These are phyloP conservation scores for Notodonta dromedarius DNA, from an alignment of 2,888 invertebrate species.

Conservation along the genomic window DNA sequence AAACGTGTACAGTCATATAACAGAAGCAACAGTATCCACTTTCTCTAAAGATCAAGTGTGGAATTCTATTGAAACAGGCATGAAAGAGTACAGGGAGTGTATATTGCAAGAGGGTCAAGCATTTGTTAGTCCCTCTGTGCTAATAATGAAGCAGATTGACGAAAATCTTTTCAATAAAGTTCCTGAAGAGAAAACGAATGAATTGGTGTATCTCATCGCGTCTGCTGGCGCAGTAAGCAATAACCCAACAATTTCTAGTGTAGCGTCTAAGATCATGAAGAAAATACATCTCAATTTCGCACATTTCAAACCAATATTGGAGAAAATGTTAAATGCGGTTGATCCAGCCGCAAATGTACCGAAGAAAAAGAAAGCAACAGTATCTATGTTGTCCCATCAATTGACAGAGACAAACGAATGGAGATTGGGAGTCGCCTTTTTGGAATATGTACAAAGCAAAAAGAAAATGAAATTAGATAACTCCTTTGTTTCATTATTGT, in stretches of 20 bases:
- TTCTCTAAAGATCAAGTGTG: constrained; percentile 77
- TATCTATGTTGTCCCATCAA: constrained; percentile 82
- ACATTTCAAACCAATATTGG: constrained; percentile 84
- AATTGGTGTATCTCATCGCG: constrained; percentile 80
- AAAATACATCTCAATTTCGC: constrained; percentile 86
- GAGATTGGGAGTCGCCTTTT: constrained; percentile 90
- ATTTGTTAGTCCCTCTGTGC: constrained; percentile 68
- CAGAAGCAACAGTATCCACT: constrained; percentile 73
- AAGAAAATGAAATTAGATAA: constrained; percentile 89
- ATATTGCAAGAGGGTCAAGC: constrained; percentile 63
- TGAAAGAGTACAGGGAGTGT: constrained; percentile 81
- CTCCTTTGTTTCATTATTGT: constrained; percentile 88
- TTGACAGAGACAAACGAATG: constrained; percentile 88
- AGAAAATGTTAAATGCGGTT: constrained; percentile 82
- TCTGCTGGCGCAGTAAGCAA: constrained; percentile 83
- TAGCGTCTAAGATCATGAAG: constrained; percentile 86
- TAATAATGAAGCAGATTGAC: constrained; percentile 84
- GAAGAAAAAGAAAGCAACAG: constrained; percentile 71
- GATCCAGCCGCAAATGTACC: constrained; percentile 65
- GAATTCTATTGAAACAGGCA: constrained; percentile 82
- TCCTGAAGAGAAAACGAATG: constrained; percentile 70
- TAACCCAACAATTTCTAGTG: constrained; percentile 84
- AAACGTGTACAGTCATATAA: constrained; percentile 83
- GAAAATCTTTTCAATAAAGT: constrained; percentile 81
- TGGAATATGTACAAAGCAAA: constrained; percentile 94